A percentile compares a stretch with the other conserved stretches of the same genome.
These are phyloP conservation scores for Zelleria hepariella DNA, from an alignment of 2,888 invertebrate species.

Conservation along the genomic window DNA sequence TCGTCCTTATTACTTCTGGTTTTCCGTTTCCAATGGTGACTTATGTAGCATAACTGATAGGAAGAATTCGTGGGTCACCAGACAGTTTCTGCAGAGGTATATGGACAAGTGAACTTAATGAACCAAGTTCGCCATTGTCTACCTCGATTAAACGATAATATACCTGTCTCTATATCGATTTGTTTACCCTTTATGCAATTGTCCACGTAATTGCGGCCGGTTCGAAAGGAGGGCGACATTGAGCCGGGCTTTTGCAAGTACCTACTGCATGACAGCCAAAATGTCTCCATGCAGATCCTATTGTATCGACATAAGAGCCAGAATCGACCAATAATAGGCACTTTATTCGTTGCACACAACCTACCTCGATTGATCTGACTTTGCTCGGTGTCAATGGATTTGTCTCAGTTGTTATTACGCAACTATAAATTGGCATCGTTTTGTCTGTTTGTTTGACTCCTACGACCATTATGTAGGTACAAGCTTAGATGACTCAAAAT, in stretches of 20 bases:
- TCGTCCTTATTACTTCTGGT: background rate
- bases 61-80: background rate
- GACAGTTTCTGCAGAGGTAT: background rate
- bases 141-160: slow-evolving; percentile 27
- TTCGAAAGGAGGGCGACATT: slow-evolving; percentile 69
- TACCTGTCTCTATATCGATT: slow-evolving; percentile 23
- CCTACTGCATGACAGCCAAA: slow-evolving; percentile 33
- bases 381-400: slow-evolving; percentile 66
- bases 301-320: background rate
- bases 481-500: background rate
- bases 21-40: background rate
- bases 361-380: slow-evolving; percentile 7
- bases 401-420: slow-evolving; percentile 49
- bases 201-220: slow-evolving; percentile 51
- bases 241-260: slow-evolving; percentile 52
- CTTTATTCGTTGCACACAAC: background rate
- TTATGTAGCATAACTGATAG: background rate
- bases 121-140: background rate
- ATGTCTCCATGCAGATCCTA: slow-evolving; percentile 11
- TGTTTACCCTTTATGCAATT: slow-evolving; percentile 33
- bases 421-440: background rate
- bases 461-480: background rate
- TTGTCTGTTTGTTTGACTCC: background rate
- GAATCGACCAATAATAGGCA: background rate
- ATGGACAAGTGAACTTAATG: background rate